Conservation (phyloP, 2,113 vertebrate species). For the Thamnophis sirtalis region DNA sequence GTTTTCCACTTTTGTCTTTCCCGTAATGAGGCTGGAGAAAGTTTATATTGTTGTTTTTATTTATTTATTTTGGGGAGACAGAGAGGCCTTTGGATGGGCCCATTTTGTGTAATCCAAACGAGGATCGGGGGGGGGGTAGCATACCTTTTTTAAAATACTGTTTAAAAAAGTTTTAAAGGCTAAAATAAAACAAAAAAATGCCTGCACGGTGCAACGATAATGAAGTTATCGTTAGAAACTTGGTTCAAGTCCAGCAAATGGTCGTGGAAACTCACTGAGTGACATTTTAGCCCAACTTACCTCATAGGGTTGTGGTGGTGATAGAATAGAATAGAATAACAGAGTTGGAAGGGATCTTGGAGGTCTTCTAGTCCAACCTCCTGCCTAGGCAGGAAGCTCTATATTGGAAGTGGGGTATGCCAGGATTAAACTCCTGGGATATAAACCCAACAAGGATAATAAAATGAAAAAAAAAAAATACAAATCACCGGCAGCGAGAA, state of each 20-base stretch:
- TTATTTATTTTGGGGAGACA: background rate
- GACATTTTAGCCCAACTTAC: background rate
- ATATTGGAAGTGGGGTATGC: background rate
- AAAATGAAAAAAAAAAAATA: background rate
- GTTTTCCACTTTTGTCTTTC: conserved; percentile 27
- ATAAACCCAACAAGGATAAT: background rate
- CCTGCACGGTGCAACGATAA: background rate
- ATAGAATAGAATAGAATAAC: too few species aligned
- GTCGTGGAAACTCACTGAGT: background rate
- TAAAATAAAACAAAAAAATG: background rate
- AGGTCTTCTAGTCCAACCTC: too few species aligned
- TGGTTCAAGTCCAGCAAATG: background rate
- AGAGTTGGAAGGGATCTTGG: too few species aligned
- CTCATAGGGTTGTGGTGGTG: background rate
- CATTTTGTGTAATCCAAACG: background rate
- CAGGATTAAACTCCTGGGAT: background rate
- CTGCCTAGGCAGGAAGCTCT: too few species aligned
- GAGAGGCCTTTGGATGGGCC: background rate
- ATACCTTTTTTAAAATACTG: background rate
- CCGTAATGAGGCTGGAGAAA: background rate
- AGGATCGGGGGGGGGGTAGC: fast-evolving
- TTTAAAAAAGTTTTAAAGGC: background rate
- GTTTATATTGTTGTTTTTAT: background rate
- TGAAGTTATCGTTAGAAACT: background rate
- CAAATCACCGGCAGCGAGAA: conserved; percentile 4